Evolutionary conservation across 1,140 invertebrate species (phyloP).

Genomic region (Drosophila willistoni): DNA sequence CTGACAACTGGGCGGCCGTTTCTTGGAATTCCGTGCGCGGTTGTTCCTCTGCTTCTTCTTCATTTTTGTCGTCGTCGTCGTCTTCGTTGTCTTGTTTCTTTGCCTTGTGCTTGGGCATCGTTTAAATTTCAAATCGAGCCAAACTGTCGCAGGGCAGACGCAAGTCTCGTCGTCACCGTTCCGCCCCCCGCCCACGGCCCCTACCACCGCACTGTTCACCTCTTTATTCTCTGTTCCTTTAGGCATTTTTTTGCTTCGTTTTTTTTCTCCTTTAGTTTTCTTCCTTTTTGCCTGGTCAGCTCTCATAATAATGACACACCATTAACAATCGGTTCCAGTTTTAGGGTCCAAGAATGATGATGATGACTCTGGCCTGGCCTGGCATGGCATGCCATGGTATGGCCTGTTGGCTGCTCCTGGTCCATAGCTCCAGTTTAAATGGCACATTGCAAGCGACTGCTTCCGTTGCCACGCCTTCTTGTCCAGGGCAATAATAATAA

Average conservation of each 20-base stretch:
- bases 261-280: not conserved
- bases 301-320: conserved; percentile 80
- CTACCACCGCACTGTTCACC: not conserved
- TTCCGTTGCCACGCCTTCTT: conserved; percentile 73
- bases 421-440: conserved; percentile 70
- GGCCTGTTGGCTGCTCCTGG: not conserved
- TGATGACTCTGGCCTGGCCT: conserved; percentile 35
- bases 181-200: conserved; percentile 15
- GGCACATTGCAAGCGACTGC: conserved; percentile 66
- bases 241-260: not conserved
- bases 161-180: conserved; percentile 48
- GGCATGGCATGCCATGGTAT: not conserved
- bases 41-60: conserved; percentile 28
- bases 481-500: conserved; percentile 27
- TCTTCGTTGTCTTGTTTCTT: no score
- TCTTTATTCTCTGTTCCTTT: not conserved
- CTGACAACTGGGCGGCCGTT: conserved; percentile 69
- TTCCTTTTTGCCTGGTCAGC: conserved; percentile 36
- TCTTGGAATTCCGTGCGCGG: conserved; percentile 74
- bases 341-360: conserved; percentile 17
- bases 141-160: conserved; percentile 74
- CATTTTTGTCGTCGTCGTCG: conserved; percentile 15
- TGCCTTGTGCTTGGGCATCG: conserved; percentile 54
- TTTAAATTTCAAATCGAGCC: conserved; percentile 78
- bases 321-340: conserved; percentile 61